A percentile compares a stretch with the other conserved stretches of the same genome.
These are phyloP conservation scores for Sapajus apella DNA, from an alignment of 2,113 vertebrate genomes.

Conservation along the genomic window DNA sequence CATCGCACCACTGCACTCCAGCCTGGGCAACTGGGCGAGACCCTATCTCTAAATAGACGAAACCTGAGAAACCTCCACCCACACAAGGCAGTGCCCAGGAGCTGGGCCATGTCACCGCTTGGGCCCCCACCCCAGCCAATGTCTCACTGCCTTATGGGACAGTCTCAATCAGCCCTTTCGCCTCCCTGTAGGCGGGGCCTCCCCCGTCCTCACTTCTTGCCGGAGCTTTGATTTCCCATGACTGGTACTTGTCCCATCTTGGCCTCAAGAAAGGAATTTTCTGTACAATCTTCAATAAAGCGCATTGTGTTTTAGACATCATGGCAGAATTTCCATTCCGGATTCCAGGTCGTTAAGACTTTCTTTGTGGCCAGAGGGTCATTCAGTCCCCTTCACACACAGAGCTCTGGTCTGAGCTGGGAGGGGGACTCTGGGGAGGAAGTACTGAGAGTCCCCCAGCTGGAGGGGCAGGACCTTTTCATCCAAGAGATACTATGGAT, in stretches of 20 bases:
- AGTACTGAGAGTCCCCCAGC: not conserved
- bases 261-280: not conserved
- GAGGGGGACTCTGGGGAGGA: not conserved
- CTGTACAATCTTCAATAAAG: slow-evolving; percentile 39
- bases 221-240: not conserved
- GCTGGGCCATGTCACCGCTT: not conserved
- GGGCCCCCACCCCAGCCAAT: not conserved
- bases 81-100: not conserved
- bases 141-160: not conserved
- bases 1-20: too few relatives aligned
- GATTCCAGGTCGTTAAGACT: not conserved
- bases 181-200: not conserved
- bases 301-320: not conserved
- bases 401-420: not conserved
- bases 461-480: not conserved
- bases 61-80: not conserved
- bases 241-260: not conserved
- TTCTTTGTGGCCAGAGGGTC: not conserved
- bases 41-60: too few relatives aligned
- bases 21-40: too few relatives aligned
- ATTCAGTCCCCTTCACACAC: not conserved
- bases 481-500: not conserved
- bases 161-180: not conserved
- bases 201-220: not conserved
- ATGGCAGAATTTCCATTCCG: not conserved